phyloP scores from a whole-genome alignment of 2,113 vertebrate species.

The Clupea harengus region DNA sequence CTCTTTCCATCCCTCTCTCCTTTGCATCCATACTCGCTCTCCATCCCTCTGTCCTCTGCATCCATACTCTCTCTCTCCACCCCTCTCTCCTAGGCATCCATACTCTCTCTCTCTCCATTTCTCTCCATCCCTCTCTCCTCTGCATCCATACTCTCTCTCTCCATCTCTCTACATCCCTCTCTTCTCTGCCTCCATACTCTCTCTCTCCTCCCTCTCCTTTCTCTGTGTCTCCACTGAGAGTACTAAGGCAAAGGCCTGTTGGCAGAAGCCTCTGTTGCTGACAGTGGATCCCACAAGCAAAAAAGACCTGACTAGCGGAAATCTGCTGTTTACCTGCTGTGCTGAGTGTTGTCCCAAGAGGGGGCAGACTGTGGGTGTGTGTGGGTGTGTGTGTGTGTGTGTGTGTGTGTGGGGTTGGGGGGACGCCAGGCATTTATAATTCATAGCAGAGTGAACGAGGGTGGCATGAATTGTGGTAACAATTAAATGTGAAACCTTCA shows the following conservation, averaged over 20 bases:
- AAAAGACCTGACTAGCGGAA: neutral
- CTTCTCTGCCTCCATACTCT: neutral
- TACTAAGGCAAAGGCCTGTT: neutral
- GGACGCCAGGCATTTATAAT: neutral
- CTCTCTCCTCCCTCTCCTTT: neutral
- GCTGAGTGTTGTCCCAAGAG: neutral
- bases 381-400: neutral
- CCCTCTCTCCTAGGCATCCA: neutral
- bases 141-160: neutral
- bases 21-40: no score
- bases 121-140: neutral
- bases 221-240: no score
- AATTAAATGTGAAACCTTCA: neutral
- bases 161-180: neutral
- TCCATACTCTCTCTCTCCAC: neutral
- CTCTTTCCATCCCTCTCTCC: neutral
- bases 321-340: neutral
- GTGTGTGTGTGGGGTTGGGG: no score
- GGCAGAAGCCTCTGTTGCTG: neutral
- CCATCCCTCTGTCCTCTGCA: neutral
- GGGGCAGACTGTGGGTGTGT: neutral
- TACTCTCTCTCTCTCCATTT: neutral
- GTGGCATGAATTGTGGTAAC: neutral
- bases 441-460: neutral
- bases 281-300: neutral